Evolutionary conservation across 2,797 vertebrate species (phyloP).

Genomic region (Pristis pectinata): DNA sequence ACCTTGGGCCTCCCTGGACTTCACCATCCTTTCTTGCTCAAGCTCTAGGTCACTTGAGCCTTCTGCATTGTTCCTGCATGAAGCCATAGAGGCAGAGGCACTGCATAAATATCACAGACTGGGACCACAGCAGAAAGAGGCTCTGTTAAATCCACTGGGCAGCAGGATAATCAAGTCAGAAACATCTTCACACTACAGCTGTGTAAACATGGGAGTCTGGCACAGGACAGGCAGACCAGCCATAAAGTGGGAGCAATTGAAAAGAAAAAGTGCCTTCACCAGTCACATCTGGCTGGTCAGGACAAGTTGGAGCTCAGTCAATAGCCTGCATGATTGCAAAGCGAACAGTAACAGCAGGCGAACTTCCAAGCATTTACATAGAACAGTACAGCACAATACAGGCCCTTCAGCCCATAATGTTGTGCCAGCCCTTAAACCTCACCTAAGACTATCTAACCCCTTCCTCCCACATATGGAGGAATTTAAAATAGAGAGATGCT

Average conservation of each 20-base stretch:
- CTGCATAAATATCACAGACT: neutral
- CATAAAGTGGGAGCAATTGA: neutral
- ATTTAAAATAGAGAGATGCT: too few relatives aligned
- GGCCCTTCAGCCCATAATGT: too few relatives aligned
- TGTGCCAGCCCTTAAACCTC: too few relatives aligned
- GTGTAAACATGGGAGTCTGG: neutral
- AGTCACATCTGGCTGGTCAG: neutral
- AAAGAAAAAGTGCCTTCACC: neutral
- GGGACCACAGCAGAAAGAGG: neutral
- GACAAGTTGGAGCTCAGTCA: neutral
- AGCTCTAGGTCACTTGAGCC: neutral
- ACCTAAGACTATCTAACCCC: too few relatives aligned
- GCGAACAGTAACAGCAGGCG: neutral
- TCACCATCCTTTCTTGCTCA: neutral
- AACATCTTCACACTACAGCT: conserved; percentile 1
- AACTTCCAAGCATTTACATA: neutral
- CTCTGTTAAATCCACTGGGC: neutral
- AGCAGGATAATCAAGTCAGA: neutral
- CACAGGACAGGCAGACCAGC: neutral
- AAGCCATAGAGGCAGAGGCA: neutral
- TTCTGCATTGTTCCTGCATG: neutral
- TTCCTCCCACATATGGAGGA: too few relatives aligned
- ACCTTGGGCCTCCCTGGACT: too few relatives aligned
- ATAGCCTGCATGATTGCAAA: neutral
- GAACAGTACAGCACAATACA: too few relatives aligned